A percentile compares a stretch with the other conserved stretches of the same genome.
These are phyloP conservation scores for Trilocha varians DNA, from an alignment of 2,888 invertebrate genomes.

Conservation along the genomic window DNA sequence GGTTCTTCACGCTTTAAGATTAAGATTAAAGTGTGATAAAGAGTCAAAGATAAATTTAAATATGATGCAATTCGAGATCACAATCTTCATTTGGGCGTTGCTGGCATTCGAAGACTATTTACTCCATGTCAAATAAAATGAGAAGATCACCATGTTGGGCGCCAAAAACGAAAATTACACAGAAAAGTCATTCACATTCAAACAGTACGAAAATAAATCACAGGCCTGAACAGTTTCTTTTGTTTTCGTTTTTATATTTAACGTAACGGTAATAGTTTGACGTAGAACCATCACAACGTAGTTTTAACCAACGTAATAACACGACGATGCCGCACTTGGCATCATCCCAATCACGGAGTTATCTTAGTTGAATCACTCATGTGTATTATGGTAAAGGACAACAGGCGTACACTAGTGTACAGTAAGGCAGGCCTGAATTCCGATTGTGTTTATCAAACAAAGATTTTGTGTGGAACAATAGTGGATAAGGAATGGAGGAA, in stretches of 20 bases:
- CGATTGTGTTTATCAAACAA: no score
- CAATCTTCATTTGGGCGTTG: no score
- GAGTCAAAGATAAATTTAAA: no score
- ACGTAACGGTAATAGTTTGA: neutral
- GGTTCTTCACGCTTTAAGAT: no score
- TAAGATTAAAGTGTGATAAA: no score
- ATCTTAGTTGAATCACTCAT: constrained; percentile 4
- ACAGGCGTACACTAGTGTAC: neutral
- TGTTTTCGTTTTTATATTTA: neutral
- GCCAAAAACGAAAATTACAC: neutral
- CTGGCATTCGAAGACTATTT: no score
- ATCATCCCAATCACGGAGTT: constrained; percentile 1
- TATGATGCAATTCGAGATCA: no score
- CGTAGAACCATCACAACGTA: neutral
- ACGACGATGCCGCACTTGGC: constrained; percentile 3
- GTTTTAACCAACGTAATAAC: neutral
- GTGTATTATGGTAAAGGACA: neutral
- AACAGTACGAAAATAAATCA: neutral
- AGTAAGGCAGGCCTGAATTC: constrained; percentile 1
- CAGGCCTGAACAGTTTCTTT: neutral
- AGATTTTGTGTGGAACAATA: no score
- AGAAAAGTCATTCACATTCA: neutral
- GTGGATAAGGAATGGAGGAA: no score
- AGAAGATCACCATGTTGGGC: neutral
- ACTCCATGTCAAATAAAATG: no score